phyloP scores from a whole-genome alignment of 2,888 invertebrate species.

The Drosophila subquinaria region DNA sequence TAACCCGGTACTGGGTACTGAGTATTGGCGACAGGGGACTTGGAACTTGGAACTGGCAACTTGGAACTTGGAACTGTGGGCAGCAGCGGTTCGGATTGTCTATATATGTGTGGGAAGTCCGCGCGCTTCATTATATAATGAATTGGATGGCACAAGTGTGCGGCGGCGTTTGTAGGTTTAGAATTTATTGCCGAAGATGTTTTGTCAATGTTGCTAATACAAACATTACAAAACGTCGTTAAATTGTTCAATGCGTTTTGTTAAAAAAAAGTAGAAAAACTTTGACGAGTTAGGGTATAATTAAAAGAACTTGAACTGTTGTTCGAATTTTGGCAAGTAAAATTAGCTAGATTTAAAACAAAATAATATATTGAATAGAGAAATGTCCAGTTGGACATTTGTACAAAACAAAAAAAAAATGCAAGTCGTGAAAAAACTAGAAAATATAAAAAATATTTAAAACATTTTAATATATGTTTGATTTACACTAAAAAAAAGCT shows the following conservation, averaged over 20 bases:
- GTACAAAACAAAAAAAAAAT: background rate
- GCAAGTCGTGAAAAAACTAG: background rate
- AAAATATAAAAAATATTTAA: background rate
- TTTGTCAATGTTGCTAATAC: slow-evolving; percentile 31
- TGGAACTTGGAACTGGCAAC: slow-evolving; percentile 29
- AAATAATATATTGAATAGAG: too few relatives aligned
- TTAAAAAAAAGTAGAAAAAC: background rate
- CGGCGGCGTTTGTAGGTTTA: slow-evolving; percentile 44
- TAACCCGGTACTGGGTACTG: slow-evolving; percentile 37
- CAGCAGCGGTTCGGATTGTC: slow-evolving; percentile 40
- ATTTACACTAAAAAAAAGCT: too few relatives aligned
- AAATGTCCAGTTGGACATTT: too few relatives aligned
- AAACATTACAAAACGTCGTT: slow-evolving; percentile 9
- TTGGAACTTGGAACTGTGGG: slow-evolving; percentile 42
- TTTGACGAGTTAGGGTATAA: background rate
- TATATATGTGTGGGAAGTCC: slow-evolving; percentile 61
- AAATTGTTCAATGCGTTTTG: slow-evolving; percentile 18
- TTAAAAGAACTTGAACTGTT: background rate
- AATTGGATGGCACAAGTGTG: slow-evolving; percentile 52
- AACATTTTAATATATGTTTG: too few relatives aligned
- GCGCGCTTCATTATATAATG: slow-evolving; percentile 73
- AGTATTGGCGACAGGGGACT: slow-evolving; percentile 17
- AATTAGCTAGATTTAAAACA: background rate
- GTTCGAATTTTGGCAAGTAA: background rate
- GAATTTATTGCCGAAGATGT: slow-evolving; percentile 64